A percentile compares a stretch with the other conserved stretches of the same genome.
phyloP scores from a whole-genome alignment of 2,888 invertebrate genomes.

The Phyllotreta striolata region DNA sequence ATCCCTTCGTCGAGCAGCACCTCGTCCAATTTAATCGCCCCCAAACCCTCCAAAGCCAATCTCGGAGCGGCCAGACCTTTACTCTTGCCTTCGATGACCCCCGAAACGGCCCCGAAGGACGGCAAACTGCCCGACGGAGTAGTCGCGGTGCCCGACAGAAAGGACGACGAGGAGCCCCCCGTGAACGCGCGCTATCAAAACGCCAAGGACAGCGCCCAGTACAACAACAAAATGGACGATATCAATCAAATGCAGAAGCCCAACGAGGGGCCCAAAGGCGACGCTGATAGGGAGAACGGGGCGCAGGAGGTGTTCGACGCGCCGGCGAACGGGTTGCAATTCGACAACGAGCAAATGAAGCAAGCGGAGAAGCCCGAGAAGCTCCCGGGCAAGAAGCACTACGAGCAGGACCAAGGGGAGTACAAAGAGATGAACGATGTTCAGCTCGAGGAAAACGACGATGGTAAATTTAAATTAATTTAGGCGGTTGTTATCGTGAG shows the following conservation, averaged over 20 bases:
- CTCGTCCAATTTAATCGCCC: conserved; percentile 45
- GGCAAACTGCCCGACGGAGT: conserved; percentile 51
- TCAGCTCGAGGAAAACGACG: conserved; percentile 55
- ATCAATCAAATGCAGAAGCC: conserved; percentile 16
- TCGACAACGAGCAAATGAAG: conserved; percentile 44
- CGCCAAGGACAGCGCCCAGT: conserved; percentile 44
- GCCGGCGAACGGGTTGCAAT: conserved; percentile 46
- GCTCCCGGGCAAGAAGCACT: conserved; percentile 47
- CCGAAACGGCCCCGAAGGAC: conserved; percentile 45
- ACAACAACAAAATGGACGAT: conserved; percentile 15
- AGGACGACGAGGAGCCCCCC: conserved; percentile 48
- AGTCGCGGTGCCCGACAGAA: conserved; percentile 48
- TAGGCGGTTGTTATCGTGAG: not conserved
- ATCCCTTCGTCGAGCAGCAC: conserved; percentile 41
- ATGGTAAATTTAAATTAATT: conserved; percentile 57
- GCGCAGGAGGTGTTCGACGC: conserved; percentile 57
- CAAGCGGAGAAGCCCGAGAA: conserved; percentile 47
- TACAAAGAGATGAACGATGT: conserved; percentile 49
- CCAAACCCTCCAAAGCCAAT: conserved; percentile 48
- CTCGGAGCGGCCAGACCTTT: conserved; percentile 54
- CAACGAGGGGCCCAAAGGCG: conserved; percentile 41
- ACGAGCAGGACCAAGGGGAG: conserved; percentile 48
- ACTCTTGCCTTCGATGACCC: conserved; percentile 52
- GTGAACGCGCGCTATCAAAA: conserved; percentile 60
- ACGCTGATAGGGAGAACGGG: conserved; percentile 55